Evolutionary conservation across 1,140 invertebrate genomes (phyloP).

Genomic region (Macrobrachium nipponense): DNA sequence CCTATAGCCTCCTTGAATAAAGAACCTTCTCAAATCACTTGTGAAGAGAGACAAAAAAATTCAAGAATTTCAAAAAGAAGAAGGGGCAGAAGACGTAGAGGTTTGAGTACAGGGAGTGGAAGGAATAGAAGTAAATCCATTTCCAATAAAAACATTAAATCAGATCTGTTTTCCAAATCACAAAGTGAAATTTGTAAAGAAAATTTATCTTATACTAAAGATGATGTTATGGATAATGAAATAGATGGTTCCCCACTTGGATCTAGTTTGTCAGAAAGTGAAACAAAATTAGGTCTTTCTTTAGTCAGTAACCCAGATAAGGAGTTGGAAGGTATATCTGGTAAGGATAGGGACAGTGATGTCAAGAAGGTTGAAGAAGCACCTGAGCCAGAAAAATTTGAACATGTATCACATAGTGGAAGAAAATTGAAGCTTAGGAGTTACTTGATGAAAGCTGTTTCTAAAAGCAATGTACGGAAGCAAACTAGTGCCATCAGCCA

Average conservation of each 20-base stretch:
- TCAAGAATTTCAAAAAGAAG: not conserved
- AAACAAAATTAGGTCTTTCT: too few species aligned
- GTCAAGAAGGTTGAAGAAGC: not conserved
- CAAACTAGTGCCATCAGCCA: not conserved
- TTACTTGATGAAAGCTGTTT: slow-evolving; percentile 41
- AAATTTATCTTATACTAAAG: too few species aligned
- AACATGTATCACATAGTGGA: slow-evolving; percentile 46
- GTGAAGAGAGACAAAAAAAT: not conserved
- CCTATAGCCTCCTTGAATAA: not conserved
- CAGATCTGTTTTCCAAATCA: not conserved
- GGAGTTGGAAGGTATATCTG: not conserved
- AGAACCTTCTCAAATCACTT: not conserved
- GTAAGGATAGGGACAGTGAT: not conserved
- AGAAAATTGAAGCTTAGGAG: slow-evolving; percentile 42
- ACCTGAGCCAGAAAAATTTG: slow-evolving; percentile 11
- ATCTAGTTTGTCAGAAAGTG: too few species aligned
- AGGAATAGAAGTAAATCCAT: not conserved
- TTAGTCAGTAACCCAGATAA: not conserved
- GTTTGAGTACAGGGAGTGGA: not conserved
- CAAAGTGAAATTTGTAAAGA: too few species aligned
- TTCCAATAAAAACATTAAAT: not conserved
- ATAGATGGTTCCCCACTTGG: too few species aligned
- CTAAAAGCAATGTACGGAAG: slow-evolving; percentile 19
- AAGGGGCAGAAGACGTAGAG: slow-evolving; percentile 40
- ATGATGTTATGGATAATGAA: too few species aligned